Conservation (phyloP, 1,140 invertebrate species). For the Grapholita molesta region DNA sequence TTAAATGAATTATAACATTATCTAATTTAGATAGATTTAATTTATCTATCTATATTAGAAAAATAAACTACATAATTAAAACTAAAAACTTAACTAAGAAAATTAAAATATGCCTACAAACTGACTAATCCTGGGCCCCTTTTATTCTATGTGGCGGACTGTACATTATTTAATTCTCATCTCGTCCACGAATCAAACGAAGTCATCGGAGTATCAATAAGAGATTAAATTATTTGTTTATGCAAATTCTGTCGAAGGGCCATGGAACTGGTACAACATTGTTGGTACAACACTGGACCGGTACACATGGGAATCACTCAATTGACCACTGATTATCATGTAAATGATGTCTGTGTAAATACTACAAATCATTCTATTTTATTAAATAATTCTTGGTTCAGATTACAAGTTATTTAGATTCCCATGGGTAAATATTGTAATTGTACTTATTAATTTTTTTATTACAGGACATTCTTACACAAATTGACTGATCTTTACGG, state of each 20-base stretch:
- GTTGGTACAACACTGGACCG: not conserved
- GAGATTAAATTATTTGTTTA: slow-evolving; percentile 16
- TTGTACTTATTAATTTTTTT: not conserved
- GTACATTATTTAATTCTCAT: not conserved
- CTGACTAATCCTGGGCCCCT: no score
- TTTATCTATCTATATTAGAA: no score
- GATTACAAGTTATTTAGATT: slow-evolving; percentile 5
- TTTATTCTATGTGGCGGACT: not conserved
- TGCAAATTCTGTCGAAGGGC: not conserved
- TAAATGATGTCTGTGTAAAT: not conserved
- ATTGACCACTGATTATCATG: not conserved
- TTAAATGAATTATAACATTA: no score
- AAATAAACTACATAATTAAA: no score
- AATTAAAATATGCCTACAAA: no score
- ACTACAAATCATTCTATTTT: not conserved
- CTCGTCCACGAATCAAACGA: not conserved
- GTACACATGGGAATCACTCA: not conserved
- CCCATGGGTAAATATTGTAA: not conserved
- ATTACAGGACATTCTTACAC: no score
- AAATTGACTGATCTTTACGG: no score
- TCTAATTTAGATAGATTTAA: no score
- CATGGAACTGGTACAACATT: not conserved
- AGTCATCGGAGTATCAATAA: slow-evolving; percentile 3
- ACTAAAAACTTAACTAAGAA: no score
- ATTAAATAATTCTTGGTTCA: not conserved